phyloP scores from a whole-genome alignment of 2,888 invertebrate genomes.

The Caenorhabditis afra region DNA sequence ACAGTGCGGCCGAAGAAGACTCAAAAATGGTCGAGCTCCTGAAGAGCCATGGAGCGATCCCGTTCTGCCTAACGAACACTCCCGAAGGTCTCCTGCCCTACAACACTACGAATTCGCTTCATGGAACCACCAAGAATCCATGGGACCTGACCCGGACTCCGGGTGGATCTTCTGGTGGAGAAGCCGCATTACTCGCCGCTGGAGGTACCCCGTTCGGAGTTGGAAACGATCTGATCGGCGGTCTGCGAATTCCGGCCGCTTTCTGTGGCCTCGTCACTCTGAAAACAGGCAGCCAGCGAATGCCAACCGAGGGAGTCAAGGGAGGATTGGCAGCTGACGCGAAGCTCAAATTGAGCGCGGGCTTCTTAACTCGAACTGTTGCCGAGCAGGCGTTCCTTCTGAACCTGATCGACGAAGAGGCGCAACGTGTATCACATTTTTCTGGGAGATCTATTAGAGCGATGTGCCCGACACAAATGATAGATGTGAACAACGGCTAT shows the following conservation, averaged over 20 bases:
- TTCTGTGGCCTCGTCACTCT: slow-evolving; percentile 82
- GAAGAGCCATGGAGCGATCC: slow-evolving; percentile 81
- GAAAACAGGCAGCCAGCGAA: slow-evolving; percentile 81
- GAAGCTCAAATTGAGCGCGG: slow-evolving; percentile 71
- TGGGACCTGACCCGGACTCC: slow-evolving; percentile 79
- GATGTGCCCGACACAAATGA: slow-evolving; percentile 23
- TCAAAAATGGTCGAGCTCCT: slow-evolving; percentile 69
- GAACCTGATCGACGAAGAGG: slow-evolving; percentile 48
- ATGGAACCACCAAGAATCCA: slow-evolving; percentile 82
- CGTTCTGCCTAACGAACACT: slow-evolving; percentile 82
- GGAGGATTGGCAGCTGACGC: slow-evolving; percentile 77
- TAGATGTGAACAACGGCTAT: too few relatives aligned
- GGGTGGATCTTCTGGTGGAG: slow-evolving; percentile 83
- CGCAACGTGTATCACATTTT: slow-evolving; percentile 49
- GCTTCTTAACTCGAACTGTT: slow-evolving; percentile 78
- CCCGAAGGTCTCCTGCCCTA: slow-evolving; percentile 71
- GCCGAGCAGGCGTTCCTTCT: slow-evolving; percentile 73
- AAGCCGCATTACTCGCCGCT: slow-evolving; percentile 82
- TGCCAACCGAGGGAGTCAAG: slow-evolving; percentile 66
- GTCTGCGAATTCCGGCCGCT: slow-evolving; percentile 82
- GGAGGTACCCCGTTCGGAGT: slow-evolving; percentile 82
- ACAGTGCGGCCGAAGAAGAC: slow-evolving; percentile 68
- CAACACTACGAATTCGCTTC: slow-evolving; percentile 81
- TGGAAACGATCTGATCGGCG: slow-evolving; percentile 83
- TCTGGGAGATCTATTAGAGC: too few relatives aligned